Conservation (phyloP, 2,797 vertebrate species). For the Bucorvus abyssinicus region DNA sequence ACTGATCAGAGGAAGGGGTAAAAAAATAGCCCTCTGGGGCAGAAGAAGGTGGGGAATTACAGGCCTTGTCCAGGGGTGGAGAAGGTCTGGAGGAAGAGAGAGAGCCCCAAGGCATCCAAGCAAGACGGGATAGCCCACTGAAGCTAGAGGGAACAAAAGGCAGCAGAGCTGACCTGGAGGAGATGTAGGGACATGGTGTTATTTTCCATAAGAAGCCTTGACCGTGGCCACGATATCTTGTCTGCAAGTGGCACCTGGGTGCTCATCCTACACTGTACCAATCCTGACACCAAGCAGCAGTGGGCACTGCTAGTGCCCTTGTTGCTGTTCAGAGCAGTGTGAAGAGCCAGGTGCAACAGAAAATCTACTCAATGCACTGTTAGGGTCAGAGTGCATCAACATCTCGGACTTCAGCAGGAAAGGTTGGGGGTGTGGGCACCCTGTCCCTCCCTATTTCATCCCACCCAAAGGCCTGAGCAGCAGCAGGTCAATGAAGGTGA, state of each 20-base stretch:
- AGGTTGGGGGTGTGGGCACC: background rate
- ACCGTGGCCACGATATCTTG: background rate
- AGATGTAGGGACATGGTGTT: background rate
- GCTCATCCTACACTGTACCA: background rate
- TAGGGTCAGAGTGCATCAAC: background rate
- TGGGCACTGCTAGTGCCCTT: background rate
- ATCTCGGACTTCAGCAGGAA: background rate
- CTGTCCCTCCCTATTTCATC: background rate
- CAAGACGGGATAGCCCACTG: rapidly evolving
- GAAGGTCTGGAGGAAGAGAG: background rate
- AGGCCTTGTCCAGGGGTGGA: background rate
- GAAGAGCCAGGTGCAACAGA: background rate
- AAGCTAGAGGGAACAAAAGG: background rate
- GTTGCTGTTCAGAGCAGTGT: background rate
- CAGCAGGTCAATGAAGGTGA: background rate
- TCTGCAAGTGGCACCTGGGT: background rate
- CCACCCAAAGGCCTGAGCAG: background rate
- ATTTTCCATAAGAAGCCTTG: background rate
- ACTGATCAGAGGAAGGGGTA: background rate
- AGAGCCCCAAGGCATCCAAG: background rate
- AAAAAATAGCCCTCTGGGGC: background rate
- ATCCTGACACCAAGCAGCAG: background rate
- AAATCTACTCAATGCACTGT: background rate
- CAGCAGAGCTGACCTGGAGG: background rate
- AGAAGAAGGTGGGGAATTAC: background rate